These are phyloP conservation scores for Theocolax elegans DNA, from an alignment of 1,140 invertebrate species.

Conservation along the genomic window DNA sequence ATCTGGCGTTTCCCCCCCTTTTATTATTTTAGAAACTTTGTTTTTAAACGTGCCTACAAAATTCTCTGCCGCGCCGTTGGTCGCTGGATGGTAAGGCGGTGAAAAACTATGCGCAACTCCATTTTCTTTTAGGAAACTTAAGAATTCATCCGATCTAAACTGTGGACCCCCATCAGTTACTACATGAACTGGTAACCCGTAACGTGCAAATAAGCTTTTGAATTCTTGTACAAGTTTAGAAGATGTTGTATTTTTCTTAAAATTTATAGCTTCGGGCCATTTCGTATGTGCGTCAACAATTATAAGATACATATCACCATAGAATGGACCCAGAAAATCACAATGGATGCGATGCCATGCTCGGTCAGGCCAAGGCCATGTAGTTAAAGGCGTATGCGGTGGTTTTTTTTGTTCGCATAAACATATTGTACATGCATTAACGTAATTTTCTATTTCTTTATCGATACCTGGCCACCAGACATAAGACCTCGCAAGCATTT, in stretches of 20 bases:
- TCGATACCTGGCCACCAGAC: background rate
- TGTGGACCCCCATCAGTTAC: conserved; percentile 32
- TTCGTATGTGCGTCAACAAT: conserved; percentile 19
- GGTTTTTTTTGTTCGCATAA: conserved; percentile 42
- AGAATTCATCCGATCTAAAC: conserved; percentile 47
- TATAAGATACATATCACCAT: conserved; percentile 27
- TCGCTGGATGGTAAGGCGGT: conserved; percentile 54
- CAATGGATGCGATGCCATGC: conserved; percentile 31
- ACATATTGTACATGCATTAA: no score
- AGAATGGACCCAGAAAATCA: conserved; percentile 36
- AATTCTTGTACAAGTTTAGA: conserved; percentile 42
- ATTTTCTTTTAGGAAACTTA: conserved; percentile 45
- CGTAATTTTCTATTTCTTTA: background rate
- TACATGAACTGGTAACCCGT: conserved; percentile 46
- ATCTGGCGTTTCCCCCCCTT: conserved; percentile 22
- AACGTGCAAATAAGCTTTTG: conserved; percentile 27
- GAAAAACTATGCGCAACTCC: conserved; percentile 51
- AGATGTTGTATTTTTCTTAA: conserved; percentile 16
- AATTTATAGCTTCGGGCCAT: no score
- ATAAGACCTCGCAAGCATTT: conserved; percentile 56
- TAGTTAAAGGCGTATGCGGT: conserved; percentile 43
- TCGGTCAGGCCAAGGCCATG: conserved; percentile 60
- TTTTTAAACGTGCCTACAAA: conserved; percentile 54
- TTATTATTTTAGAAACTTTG: conserved; percentile 49
- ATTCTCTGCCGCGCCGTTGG: conserved; percentile 56